A percentile compares a stretch with the other conserved stretches of the same genome.
Conservation (phyloP, 2,797 vertebrate species). For the Euphonia xanthogaster region DNA sequence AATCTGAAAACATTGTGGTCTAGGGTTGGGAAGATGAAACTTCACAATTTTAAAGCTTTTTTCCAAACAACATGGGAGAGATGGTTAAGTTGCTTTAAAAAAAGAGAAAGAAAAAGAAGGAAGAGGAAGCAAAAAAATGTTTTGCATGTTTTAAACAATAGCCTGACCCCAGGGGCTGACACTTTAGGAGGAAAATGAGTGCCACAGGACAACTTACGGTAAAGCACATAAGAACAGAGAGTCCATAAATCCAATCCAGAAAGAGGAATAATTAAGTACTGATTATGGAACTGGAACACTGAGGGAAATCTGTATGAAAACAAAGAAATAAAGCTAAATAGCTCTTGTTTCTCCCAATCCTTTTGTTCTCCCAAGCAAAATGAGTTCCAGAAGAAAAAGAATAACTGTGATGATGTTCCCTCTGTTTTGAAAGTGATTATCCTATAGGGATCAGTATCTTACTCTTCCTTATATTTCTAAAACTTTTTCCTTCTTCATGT, state of each 20-base stretch:
- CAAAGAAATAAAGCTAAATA: neutral
- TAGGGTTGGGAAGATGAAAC: neutral
- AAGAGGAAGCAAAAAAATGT: rapidly evolving
- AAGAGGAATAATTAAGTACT: neutral
- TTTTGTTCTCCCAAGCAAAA: neutral
- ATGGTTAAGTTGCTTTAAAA: neutral
- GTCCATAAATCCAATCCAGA: neutral
- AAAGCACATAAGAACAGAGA: neutral
- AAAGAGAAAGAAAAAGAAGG: rapidly evolving
- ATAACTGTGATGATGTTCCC: neutral
- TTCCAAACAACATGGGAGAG: neutral
- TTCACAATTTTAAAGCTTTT: neutral
- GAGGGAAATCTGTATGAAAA: neutral
- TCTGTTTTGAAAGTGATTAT: neutral
- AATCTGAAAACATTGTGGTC: neutral
- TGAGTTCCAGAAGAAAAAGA: neutral
- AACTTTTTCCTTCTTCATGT: neutral
- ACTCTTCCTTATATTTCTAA: neutral
- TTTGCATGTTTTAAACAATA: neutral
- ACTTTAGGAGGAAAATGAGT: neutral
- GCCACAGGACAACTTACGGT: neutral
- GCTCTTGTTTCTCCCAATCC: neutral
- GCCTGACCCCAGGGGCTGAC: neutral
- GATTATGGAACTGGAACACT: neutral
- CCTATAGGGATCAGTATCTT: neutral